phyloP scores from a whole-genome alignment of 1,140 invertebrate species.

The Drosophila nigrodunni region DNA sequence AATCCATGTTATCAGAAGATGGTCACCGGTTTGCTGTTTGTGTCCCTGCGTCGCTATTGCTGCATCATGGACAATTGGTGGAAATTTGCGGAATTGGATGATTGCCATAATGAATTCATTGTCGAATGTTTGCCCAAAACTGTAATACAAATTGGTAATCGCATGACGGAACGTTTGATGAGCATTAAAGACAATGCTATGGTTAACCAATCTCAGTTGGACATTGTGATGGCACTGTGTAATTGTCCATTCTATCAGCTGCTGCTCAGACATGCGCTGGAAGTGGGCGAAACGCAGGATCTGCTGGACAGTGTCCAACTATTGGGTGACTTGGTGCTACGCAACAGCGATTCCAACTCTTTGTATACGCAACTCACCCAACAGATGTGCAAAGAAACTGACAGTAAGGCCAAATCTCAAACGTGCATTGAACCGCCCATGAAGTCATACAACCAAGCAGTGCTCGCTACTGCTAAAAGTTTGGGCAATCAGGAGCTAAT shows the following conservation, averaged over 20 bases:
- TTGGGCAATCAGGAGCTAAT: constrained; percentile 19
- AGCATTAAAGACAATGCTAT: background rate
- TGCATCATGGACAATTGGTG: constrained; percentile 77
- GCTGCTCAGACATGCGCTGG: constrained; percentile 59
- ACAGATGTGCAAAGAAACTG: constrained; percentile 39
- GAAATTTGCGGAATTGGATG: constrained; percentile 63
- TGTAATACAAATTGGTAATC: background rate
- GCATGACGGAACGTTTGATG: constrained; percentile 19
- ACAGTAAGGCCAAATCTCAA: background rate
- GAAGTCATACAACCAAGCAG: background rate
- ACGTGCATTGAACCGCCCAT: background rate
- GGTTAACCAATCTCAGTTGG: background rate
- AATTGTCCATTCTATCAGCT: constrained; percentile 57
- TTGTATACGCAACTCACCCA: constrained; percentile 55
- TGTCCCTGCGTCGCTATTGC: constrained; percentile 60
- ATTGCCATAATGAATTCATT: constrained; percentile 70
- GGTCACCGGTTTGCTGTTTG: constrained; percentile 47
- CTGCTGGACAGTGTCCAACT: constrained; percentile 63
- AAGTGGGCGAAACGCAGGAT: constrained; percentile 71
- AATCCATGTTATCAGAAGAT: constrained; percentile 48
- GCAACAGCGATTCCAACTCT: constrained; percentile 20
- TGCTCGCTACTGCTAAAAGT: background rate
- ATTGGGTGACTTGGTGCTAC: constrained; percentile 57
- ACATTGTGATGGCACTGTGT: constrained; percentile 30
- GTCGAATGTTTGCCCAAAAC: constrained; percentile 43